Percentiles rank a stretch among this genome's conserved stretches.
Evolutionary conservation across 2,113 vertebrate species (phyloP).

Genomic region (Tyrannus savana): DNA sequence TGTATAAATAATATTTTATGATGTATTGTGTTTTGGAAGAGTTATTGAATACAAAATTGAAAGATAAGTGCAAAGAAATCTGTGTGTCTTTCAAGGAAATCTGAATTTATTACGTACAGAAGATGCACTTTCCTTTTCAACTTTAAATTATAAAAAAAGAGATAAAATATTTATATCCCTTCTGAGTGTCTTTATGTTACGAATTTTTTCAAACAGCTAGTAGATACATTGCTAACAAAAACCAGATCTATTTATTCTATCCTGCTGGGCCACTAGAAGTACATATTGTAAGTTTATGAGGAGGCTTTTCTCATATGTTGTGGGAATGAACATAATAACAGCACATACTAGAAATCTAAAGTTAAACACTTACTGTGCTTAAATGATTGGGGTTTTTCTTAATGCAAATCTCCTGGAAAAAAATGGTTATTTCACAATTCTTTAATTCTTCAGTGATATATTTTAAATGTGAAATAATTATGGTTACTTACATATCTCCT

Average conservation of each 20-base stretch:
- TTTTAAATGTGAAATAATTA: background rate
- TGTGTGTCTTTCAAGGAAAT: background rate
- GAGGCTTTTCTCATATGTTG: background rate
- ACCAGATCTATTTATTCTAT: background rate
- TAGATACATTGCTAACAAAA: conserved; percentile 14
- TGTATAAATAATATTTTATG: conserved; percentile 6
- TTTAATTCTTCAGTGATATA: background rate
- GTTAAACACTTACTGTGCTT: background rate
- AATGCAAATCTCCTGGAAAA: background rate
- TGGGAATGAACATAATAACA: background rate
- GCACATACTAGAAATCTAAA: background rate
- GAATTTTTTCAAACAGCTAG: background rate
- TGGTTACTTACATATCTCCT: background rate
- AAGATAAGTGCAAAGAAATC: conserved; percentile 30
- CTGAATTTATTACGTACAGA: background rate
- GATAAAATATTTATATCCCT: conserved; percentile 36
- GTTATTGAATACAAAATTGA: background rate
- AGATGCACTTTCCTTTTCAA: background rate
- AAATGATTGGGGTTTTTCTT: background rate
- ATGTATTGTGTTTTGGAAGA: background rate
- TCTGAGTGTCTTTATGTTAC: background rate
- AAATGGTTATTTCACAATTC: background rate
- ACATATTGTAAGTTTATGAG: background rate
- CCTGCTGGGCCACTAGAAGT: background rate
- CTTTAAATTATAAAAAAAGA: conserved; percentile 50